phyloP scores from a whole-genome alignment of 2,888 invertebrate species.

The Drosophila glabriapex region DNA sequence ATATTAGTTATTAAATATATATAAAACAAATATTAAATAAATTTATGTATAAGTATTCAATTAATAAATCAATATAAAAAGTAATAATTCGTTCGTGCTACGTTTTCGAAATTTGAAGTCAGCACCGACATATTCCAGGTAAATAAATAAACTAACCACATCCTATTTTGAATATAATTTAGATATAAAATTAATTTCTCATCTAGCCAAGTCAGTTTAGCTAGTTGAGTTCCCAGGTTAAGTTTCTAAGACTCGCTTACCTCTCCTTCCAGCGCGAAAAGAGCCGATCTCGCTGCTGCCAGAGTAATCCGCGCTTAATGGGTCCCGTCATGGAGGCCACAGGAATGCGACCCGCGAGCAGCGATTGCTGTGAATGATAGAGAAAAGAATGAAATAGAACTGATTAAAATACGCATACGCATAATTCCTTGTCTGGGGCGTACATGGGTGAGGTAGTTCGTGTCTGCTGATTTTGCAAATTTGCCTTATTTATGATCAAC shows the following conservation, averaged over 20 bases:
- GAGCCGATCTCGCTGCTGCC: slow-evolving; percentile 88
- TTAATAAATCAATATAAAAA: background rate
- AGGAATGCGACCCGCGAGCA: slow-evolving; percentile 85
- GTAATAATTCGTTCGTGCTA: background rate
- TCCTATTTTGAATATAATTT: background rate
- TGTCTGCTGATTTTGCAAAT: slow-evolving; percentile 60
- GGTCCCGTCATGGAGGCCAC: slow-evolving; percentile 87
- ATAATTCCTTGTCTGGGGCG: background rate
- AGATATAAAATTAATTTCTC: background rate
- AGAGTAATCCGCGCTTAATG: slow-evolving; percentile 88
- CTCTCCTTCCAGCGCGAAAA: slow-evolving; percentile 90
- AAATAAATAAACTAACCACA: background rate
- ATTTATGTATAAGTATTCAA: background rate
- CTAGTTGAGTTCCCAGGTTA: background rate
- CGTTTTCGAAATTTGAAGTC: background rate
- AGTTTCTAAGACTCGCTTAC: slow-evolving; percentile 52
- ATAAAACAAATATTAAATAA: background rate
- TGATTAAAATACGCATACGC: slow-evolving; percentile 33
- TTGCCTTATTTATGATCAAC: slow-evolving; percentile 56
- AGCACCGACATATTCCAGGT: background rate
- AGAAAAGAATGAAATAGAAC: slow-evolving; percentile 18
- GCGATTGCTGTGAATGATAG: slow-evolving; percentile 82
- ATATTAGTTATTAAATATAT: background rate
- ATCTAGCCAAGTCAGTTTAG: background rate
- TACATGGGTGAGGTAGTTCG: slow-evolving; percentile 21